Evolutionary conservation across 2,888 invertebrate genomes (phyloP), one percentile per base, ranked within the genome.

Genomic region (Brassicogethes aeneus): DNA sequence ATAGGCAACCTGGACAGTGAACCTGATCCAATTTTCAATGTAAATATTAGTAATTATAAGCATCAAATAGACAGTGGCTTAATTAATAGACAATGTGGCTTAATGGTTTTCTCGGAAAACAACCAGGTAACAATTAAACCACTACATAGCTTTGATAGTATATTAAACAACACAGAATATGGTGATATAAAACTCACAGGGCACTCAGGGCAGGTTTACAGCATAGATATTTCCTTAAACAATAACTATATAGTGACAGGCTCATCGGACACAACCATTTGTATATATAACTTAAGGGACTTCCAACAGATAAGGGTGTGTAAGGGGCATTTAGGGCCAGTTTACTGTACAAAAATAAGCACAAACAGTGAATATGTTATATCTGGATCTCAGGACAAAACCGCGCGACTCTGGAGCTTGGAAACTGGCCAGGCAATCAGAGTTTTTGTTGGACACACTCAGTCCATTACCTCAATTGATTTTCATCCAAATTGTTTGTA

Each of bases 401-500:
- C 87, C 16, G 85, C 85, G 3, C 79, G 85, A 56, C 69, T 92
- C 16, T 92, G 91, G 91, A 76, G 78, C 13, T 69, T 84, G 42
- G 90, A 91, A 60, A 77, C 85, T 53, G 84, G 85, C 17, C 85
- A 83, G 62, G 87, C 89, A 5, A 71, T 93, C 1, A 74, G 93
- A 51, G 78, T 89, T 45, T 90, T 90, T 66, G 82, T 85, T 29
- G 95, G 94, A 1, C 95, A 96, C 63, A 82, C 81, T 39, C 78
- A 85, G 61, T 88, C 92, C 70, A 84, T 95, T 15, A 89, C 91
- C 62, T 79, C 83, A 61, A 76, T 89, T n/a, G 81, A 82, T 57
- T 93, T 95, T 70, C 95, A 95, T 70, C 91, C 93, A 0, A 95
- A 93, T 68, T 84, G 86, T 51, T 79, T 82, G 54, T 94, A 95